phyloP scores from a whole-genome alignment of 2,888 invertebrate species.

The Baccha elongata region DNA sequence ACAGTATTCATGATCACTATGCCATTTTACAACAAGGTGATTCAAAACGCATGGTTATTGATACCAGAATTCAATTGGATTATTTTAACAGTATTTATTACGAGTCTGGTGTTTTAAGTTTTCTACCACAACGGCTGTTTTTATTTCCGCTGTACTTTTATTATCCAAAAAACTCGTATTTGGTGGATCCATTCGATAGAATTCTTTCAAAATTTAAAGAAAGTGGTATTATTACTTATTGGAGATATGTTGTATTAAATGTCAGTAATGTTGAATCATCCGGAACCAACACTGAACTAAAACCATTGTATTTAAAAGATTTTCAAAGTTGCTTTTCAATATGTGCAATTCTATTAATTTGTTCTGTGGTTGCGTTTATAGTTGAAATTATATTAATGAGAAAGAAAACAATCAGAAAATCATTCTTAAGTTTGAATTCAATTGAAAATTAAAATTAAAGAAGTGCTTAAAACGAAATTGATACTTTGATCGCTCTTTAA shows the following conservation, averaged over 20 bases:
- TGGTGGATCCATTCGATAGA: conserved; percentile 41
- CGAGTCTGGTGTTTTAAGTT: conserved; percentile 25
- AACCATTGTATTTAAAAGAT: conserved; percentile 35
- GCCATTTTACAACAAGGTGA: conserved; percentile 32
- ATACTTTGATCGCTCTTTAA: conserved; percentile 19
- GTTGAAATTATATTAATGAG: conserved; percentile 26
- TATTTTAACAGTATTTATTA: conserved; percentile 48
- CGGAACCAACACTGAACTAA: conserved; percentile 7
- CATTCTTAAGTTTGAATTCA: neutral
- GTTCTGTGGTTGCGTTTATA: conserved; percentile 19
- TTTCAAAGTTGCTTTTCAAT: conserved; percentile 49
- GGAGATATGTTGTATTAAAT: conserved; percentile 34
- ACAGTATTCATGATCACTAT: conserved; percentile 26
- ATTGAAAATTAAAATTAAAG: neutral
- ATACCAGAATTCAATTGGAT: conserved; percentile 51
- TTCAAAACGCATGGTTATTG: conserved; percentile 50
- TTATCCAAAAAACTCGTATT: conserved; percentile 43
- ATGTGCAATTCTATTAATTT: conserved; percentile 33
- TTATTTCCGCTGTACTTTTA: conserved; percentile 51
- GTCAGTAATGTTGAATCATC: conserved; percentile 21
- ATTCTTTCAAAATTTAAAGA: conserved; percentile 11
- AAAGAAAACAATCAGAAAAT: neutral
- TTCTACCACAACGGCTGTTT: conserved; percentile 48
- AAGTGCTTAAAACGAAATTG: conserved; percentile 35
- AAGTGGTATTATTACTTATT: conserved; percentile 33